These are phyloP conservation scores for Euclidia mi DNA, from an alignment of 2,888 invertebrate species.

Conservation along the genomic window DNA sequence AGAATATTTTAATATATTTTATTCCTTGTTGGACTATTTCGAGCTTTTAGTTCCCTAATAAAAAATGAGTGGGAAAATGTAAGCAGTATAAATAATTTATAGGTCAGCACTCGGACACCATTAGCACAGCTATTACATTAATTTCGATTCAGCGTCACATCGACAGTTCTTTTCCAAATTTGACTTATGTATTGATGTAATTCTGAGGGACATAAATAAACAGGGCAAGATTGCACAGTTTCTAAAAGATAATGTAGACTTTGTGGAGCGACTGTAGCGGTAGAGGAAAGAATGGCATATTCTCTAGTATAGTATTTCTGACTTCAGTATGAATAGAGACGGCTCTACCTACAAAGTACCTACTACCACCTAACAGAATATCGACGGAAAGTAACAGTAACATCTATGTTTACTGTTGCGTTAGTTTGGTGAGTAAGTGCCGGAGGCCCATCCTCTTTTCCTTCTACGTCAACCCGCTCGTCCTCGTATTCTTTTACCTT, in stretches of 20 bases:
- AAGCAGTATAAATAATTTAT: conserved; percentile 72
- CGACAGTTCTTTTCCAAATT: conserved; percentile 8
- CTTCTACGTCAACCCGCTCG: no score
- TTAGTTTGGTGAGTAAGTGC: no score
- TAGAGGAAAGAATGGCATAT: no score
- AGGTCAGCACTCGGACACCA: conserved; percentile 65
- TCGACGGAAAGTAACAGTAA: no score
- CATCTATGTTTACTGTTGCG: no score
- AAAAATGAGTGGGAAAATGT: conserved; percentile 67
- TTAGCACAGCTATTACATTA: conserved; percentile 71
- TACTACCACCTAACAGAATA: no score
- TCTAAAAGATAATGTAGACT: neutral
- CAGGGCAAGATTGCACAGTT: neutral
- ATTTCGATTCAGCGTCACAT: conserved; percentile 56
- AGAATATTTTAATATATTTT: conserved; percentile 38
- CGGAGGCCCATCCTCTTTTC: no score
- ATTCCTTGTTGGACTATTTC: conserved; percentile 45
- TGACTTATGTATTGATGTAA: neutral
- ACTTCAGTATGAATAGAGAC: no score
- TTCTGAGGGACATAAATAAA: neutral
- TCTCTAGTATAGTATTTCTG: no score
- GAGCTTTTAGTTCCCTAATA: conserved; percentile 69
- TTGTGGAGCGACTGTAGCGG: neutral
- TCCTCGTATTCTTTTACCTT: no score
- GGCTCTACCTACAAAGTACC: no score